These are phyloP conservation scores for Echeneis naucrates DNA, from an alignment of 2,797 vertebrate genomes.

Conservation along the genomic window DNA sequence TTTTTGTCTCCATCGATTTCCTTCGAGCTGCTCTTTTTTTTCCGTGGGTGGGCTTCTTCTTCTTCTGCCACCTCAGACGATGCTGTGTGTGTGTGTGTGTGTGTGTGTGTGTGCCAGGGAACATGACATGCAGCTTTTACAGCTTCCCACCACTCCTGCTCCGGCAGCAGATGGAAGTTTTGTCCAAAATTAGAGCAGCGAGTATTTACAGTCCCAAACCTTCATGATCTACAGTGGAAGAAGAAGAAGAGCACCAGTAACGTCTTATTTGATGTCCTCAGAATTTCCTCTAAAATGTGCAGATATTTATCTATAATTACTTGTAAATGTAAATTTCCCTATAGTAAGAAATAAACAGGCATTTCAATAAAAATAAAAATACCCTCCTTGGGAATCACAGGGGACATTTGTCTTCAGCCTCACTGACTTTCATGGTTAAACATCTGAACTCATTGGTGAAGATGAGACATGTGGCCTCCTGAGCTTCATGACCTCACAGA, in stretches of 20 bases:
- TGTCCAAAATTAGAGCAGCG: constrained; percentile 17
- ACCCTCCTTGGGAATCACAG: too few species aligned
- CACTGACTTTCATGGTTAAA: too few species aligned
- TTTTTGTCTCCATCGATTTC: constrained; percentile 34
- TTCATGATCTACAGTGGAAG: neutral
- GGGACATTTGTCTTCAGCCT: too few species aligned
- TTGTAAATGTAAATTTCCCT: too few species aligned
- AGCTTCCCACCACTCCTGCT: constrained; percentile 4
- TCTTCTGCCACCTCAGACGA: constrained; percentile 1
- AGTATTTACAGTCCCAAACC: neutral
- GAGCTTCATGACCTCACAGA: too few species aligned
- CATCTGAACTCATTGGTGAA: too few species aligned
- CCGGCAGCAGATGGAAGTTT: constrained; percentile 15
- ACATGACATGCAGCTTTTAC: constrained; percentile 31
- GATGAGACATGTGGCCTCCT: too few species aligned
- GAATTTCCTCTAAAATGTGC: too few species aligned
- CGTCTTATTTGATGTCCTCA: neutral
- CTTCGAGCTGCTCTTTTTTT: neutral
- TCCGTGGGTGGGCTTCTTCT: constrained; percentile 35
- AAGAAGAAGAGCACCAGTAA: neutral
- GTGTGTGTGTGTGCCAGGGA: constrained; percentile 12
- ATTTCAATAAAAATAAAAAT: too few species aligned
- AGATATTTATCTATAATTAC: too few species aligned
- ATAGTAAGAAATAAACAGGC: too few species aligned
- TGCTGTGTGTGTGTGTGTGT: neutral